phyloP scores from a whole-genome alignment of 1,140 invertebrate genomes.

The Drosophila lowei region DNA sequence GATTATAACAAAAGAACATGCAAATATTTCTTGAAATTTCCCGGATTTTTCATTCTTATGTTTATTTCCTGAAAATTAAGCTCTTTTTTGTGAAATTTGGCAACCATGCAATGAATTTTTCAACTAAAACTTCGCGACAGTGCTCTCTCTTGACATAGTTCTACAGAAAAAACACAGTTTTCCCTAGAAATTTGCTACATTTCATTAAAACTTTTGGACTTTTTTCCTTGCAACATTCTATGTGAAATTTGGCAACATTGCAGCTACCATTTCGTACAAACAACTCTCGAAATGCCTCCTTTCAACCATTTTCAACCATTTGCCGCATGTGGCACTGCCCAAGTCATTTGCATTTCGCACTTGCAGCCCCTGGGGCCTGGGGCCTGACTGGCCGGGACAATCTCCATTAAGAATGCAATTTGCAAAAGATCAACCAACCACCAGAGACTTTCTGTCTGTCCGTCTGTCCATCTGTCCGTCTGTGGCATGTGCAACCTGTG shows the following conservation, averaged over 20 bases:
- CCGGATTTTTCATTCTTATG: no score
- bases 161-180: neutral
- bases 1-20: no score
- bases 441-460: neutral
- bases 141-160: no score
- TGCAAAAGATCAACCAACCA: conserved; percentile 47
- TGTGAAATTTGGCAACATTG: conserved; percentile 16
- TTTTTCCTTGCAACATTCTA: neutral
- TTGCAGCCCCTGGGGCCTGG: conserved; percentile 4
- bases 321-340: conserved; percentile 44
- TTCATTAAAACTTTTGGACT: neutral
- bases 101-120: no score
- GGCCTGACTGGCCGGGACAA: conserved; percentile 5
- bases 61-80: no score
- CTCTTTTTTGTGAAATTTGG: no score
- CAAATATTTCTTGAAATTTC: no score
- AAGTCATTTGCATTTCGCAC: conserved; percentile 55
- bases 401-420: conserved; percentile 72
- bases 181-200: neutral
- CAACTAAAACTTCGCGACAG: no score
- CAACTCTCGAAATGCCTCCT: neutral
- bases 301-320: no score
- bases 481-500: neutral
- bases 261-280: conserved; percentile 9
- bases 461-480: no score